Base-by-base conservation (phyloP, 2,113 vertebrate genomes). In the Centrocercus urophasianus region DNA sequence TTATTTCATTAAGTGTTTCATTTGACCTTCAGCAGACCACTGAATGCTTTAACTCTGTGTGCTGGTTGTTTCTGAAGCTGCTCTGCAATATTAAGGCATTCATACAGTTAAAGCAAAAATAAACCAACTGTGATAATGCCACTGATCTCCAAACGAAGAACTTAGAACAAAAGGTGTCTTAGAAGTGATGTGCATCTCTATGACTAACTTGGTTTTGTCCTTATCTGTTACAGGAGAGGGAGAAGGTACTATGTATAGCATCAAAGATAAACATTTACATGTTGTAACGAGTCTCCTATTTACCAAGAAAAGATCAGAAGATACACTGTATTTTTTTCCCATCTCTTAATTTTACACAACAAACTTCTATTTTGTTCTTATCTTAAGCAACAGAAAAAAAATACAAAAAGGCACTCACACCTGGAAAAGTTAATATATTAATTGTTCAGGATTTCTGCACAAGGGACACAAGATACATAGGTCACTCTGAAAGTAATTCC, bases 231-330 rank as follows among this genome's bases (percentile, higher is more conserved):
- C 1, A 21, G 66, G 50, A 63, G 22, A 88, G 11, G 83, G 74
- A 85, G 59, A 89, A 70, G 28, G 36, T 66, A 72, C 74, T 87
- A 45, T 66, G 89, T 83, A 87, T 15, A 93, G 67, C 67, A 85
- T 80, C 87, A 56, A 77, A 71, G 78, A 85, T 43, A 94, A 93
- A 95, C 52, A 93, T 83, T 86, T 91, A 91, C 65, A 71, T 88
- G 91, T 72, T 81, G 50, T 48, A 93, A 89, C 74, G 77, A 93
- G 71, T 43, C 73, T 89, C 81, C 78, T 91, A 60, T 92, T 93
- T 93, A 94, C 64, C 50, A 71, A 89, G 92, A 84, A 88, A 85
- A 95, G 91, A 96, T 93, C 87, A 94, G 94, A 93, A 94, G 91
- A 79, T 87, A 76, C 90, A 69, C 56, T 84, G 61, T 7, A 57